Evolutionary conservation across 2,797 vertebrate genomes (phyloP), one percentile per base, ranked within the genome.

Genomic region (Chrysolophus pictus): DNA sequence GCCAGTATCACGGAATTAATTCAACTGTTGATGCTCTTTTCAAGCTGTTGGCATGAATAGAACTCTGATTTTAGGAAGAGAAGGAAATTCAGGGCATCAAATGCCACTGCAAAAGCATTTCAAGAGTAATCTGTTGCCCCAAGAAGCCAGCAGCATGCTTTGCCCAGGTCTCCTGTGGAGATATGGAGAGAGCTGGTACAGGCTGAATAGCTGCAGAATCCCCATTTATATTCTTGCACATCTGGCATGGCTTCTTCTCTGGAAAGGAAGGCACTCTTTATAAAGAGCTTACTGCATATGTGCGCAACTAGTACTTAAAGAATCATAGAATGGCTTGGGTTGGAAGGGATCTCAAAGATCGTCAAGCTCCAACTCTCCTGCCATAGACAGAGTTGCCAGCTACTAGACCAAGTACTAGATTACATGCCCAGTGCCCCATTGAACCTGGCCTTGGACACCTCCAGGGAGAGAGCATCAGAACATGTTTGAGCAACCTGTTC

Each of bases 1-100:
- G 56, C 67, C 70, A 78, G 91, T 96, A 93, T 89, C 83, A 86
- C 92, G 87, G 92, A 87, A 49, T 13, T 16, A 28, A 39, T 96
- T 88, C 91, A 94, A 5, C 42, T 88, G 62, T 56, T 67, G 63
- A 80, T 87, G 70, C 90, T 91, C 76, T 91, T 78, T 94, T 90
- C 85, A 85, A 93, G 92, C 85, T 94, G 94, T 89, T 91, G 82
- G 21, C 55, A 63, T 51, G 73, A 92, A 55, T 60, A n/a, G 39
- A 81, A 18, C 28, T 89, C 59, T 93, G 35, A 47, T 93, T 93
- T 92, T 67, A 63, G 60, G 89, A 90, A 85, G 51, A 86, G 3
- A 18, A 75, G 59, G 72, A 67, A 81, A 91, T 64, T 70, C 55
- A 75, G 87, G 76, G 47, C 70, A 88, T 75, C 49, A 29, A 56